phyloP scores from a whole-genome alignment of 2,888 invertebrate genomes.

The Hirtodrosophila trivittata region DNA sequence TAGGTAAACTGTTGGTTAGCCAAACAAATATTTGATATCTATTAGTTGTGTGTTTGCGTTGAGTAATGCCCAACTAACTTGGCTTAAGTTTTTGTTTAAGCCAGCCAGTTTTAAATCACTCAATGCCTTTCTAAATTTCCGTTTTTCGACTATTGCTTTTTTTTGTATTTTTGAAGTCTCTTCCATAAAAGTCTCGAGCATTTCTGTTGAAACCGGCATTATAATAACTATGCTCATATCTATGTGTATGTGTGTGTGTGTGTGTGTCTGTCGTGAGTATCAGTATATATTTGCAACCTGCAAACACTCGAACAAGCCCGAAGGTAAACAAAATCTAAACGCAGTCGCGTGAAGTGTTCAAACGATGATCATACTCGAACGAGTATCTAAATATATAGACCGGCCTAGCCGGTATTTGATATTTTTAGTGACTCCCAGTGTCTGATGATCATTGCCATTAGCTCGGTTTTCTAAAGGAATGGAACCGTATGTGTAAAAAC shows the following conservation, averaged over 20 bases:
- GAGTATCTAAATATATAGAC: constrained; percentile 26
- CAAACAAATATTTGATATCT: too few species aligned
- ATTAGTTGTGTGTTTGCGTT: background rate
- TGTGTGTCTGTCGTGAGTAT: background rate
- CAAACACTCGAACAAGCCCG: constrained; percentile 41
- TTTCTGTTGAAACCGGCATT: constrained; percentile 47
- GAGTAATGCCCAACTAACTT: too few species aligned
- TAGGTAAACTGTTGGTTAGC: too few species aligned
- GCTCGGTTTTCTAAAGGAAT: constrained; percentile 29
- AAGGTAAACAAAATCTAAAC: constrained; percentile 25
- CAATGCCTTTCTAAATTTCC: constrained; percentile 56
- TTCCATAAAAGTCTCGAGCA: constrained; percentile 53
- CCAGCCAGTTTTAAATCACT: constrained; percentile 5
- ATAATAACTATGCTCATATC: constrained; percentile 4
- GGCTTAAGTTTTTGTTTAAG: too few species aligned
- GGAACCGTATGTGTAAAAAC: background rate
- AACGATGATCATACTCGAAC: constrained; percentile 13
- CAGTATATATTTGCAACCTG: constrained; percentile 35
- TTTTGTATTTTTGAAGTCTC: constrained; percentile 19
- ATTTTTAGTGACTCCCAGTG: background rate
- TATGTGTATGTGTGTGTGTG: constrained; percentile 3
- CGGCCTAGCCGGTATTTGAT: constrained; percentile 47
- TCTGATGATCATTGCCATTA: constrained; percentile 14
- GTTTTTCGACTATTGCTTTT: constrained; percentile 21
- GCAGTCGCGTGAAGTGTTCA: constrained; percentile 8